Base-by-base conservation (phyloP, 2,797 vertebrate species). In the Pagetopsis macropterus region DNA sequence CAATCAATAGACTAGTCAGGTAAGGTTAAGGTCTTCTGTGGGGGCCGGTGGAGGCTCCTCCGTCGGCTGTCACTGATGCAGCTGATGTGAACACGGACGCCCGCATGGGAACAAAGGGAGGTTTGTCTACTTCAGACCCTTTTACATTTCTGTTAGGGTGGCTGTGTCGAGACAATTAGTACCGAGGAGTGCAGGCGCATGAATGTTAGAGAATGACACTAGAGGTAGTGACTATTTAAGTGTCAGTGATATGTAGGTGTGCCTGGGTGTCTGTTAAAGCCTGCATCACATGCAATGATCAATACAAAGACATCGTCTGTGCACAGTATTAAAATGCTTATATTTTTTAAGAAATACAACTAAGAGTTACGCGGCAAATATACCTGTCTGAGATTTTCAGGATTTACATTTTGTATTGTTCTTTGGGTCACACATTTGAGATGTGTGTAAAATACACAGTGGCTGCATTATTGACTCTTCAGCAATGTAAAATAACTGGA, bases 1-100 rank as follows among this genome's bases (percentile, higher is more conserved):
- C 94, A 95, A 96, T 98, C 97, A 92, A 98, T 98, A 96, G 85
- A 74, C 78, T 69, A 89, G 92, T 95, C 84, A 71, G 93, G 93
- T 93, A 93, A 94, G 95, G 94, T 95, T 94, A 94, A 91, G 93
- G 90, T 94, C 89, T 85, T 89, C 78, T 68, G 87, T 79, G 76
- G 81, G 84, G 80, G 77, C 84, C 67, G 74, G 89, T 81, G 73
- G 88, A 90, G 71, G 80, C 84, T 84, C 78, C 88, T 92, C 83
- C 60, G 79, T 94, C 93, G 94, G 91, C 91, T 93, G 94, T 94
- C 94, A 94, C 72, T 55, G 84, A 91, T 75, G 89, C 71, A 78
- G 81, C 87, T 86, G 88, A 91, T 70, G 85, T 83, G 82, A 90
- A 90, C 82, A 84, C 21, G 31, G 79, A 76, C 58, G 57, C 71